phyloP scores from a whole-genome alignment of 2,113 vertebrate genomes.

The Fregetta grallaria region DNA sequence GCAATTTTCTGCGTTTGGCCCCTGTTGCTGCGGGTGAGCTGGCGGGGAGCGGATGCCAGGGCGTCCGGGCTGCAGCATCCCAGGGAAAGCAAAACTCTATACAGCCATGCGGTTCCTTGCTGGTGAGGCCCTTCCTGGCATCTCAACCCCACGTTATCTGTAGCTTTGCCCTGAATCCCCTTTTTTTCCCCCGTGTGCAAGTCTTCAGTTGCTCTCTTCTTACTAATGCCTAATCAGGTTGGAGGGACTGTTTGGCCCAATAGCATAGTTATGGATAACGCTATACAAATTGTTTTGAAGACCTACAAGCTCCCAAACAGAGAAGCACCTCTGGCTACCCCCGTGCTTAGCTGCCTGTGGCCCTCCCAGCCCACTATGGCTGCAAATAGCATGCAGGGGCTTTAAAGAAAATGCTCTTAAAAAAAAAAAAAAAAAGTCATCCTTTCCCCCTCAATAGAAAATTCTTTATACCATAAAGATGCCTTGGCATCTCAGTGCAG shows the following conservation, averaged over 20 bases:
- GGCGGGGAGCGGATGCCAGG: not conserved
- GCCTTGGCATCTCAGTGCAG: not conserved
- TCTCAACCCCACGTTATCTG: not conserved
- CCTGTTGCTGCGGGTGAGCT: not conserved
- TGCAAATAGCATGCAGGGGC: not conserved
- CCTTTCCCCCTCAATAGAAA: not conserved
- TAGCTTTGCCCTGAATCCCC: not conserved
- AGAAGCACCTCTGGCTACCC: not conserved
- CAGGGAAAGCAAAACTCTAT: not conserved
- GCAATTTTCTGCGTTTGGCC: not conserved
- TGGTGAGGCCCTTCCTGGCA: not conserved
- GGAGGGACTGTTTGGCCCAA: not conserved
- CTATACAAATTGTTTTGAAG: slow-evolving; percentile 35
- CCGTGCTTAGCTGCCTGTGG: not conserved
- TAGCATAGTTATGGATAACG: slow-evolving; percentile 12
- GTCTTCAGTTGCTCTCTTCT: not conserved
- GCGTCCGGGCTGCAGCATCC: not conserved
- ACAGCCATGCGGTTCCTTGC: not conserved
- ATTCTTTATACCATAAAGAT: not conserved
- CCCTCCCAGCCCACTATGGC: accelerated
- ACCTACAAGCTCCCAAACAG: not conserved
- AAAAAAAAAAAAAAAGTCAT: not conserved
- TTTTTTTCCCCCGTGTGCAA: not conserved
- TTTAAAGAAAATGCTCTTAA: not conserved
- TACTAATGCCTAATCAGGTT: not conserved